A percentile compares a stretch with the other conserved stretches of the same genome.
phyloP scores from a whole-genome alignment of 2,888 invertebrate genomes.

The Dendrolimus houi region DNA sequence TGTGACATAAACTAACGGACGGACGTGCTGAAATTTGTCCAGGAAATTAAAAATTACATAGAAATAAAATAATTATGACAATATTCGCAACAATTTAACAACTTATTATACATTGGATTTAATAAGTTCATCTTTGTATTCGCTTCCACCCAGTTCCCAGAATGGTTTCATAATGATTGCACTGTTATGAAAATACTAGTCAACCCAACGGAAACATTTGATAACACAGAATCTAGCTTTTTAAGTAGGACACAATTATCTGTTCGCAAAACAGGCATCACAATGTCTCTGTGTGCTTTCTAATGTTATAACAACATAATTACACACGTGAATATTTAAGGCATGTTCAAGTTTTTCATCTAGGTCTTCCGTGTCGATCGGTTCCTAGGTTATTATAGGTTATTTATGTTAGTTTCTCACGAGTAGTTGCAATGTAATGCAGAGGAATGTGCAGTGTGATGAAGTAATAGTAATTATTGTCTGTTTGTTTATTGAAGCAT shows the following conservation, averaged over 20 bases:
- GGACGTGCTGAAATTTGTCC: too few species aligned
- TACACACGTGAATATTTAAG: neutral
- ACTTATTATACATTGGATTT: too few species aligned
- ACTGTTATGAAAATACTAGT: neutral
- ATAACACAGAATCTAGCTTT: neutral
- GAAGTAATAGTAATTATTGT: neutral
- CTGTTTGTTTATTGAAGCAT: neutral
- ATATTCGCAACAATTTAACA: too few species aligned
- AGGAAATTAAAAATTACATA: too few species aligned
- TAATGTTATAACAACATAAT: neutral
- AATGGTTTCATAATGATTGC: neutral
- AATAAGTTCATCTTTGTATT: too few species aligned
- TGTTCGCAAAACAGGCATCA: neutral
- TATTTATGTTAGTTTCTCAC: neutral
- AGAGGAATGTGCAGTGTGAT: neutral
- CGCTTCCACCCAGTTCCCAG: neutral
- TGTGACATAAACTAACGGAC: too few species aligned
- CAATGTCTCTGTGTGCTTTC: neutral
- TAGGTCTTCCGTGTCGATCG: neutral
- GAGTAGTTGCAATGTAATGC: neutral
- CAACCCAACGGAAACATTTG: neutral
- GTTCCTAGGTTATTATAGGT: neutral
- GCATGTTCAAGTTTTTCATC: neutral
- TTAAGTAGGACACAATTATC: constrained; percentile 3
- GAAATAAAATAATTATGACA: too few species aligned